Evolutionary conservation across 2,113 vertebrate genomes (phyloP).

Genomic region (Hydrochoerus hydrochaeris): DNA sequence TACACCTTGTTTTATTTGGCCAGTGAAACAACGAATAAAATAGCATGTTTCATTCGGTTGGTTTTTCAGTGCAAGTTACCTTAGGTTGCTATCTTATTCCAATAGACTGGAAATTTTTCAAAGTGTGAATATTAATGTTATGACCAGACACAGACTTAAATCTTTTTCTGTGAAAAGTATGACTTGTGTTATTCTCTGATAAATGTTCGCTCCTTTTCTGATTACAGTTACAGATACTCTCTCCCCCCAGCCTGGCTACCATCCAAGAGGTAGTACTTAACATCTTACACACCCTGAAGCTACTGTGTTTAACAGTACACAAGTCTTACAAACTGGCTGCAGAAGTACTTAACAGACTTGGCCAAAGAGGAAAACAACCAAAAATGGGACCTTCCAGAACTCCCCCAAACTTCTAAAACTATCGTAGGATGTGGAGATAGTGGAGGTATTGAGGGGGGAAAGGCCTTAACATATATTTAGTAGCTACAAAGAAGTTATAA

Average conservation of each 20-base stretch:
- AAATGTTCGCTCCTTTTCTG: neutral
- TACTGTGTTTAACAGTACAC: neutral
- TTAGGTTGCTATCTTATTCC: neutral
- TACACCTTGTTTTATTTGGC: conserved; percentile 56
- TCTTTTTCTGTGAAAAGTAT: neutral
- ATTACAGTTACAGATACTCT: neutral
- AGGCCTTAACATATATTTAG: neutral
- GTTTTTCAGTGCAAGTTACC: conserved; percentile 27
- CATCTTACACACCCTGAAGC: neutral
- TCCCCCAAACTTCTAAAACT: neutral
- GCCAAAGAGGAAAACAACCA: neutral
- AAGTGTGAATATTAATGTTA: conserved; percentile 5
- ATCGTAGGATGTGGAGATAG: neutral
- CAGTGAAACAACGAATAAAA: conserved; percentile 66
- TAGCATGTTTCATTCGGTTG: conserved; percentile 27
- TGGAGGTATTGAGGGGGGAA: neutral
- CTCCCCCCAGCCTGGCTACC: neutral
- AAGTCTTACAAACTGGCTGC: neutral
- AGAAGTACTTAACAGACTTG: neutral
- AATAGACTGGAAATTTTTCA: neutral
- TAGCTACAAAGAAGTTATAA: neutral
- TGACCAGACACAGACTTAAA: neutral
- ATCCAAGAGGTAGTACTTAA: neutral
- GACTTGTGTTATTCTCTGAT: neutral
- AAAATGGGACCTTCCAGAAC: neutral